Evolutionary conservation across 2,888 invertebrate genomes (phyloP).

Genomic region (Polia nebulosa): DNA sequence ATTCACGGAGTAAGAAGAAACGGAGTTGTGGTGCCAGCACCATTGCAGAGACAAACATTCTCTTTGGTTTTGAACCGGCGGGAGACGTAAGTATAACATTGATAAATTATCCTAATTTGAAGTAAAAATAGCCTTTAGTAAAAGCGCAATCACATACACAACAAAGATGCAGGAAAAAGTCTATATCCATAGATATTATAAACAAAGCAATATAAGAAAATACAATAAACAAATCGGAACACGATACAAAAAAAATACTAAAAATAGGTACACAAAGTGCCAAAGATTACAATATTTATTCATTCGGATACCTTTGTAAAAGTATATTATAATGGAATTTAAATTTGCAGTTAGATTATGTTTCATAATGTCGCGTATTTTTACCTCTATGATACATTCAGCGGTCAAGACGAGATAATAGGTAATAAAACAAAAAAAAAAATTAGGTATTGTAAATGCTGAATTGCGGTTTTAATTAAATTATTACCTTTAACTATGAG

Average conservation of each 20-base stretch:
- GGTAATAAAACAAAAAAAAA: neutral
- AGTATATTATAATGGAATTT: conserved; percentile 48
- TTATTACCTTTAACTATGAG: neutral
- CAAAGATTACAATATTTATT: conserved; percentile 36
- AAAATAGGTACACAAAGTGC: conserved; percentile 34
- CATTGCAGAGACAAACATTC: conserved; percentile 10
- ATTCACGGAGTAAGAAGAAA: too few relatives aligned
- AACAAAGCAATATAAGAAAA: conserved; percentile 40
- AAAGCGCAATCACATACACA: conserved; percentile 65
- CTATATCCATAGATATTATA: conserved; percentile 44
- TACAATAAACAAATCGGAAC: conserved; percentile 37
- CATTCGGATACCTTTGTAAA: conserved; percentile 42
- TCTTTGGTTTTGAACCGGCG: conserved; percentile 39
- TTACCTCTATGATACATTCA: conserved; percentile 21
- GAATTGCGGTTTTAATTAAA: neutral
- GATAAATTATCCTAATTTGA: conserved; percentile 28
- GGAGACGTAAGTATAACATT: conserved; percentile 9
- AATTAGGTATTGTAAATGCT: neutral
- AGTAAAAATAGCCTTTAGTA: conserved; percentile 57
- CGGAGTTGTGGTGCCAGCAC: conserved; percentile 25
- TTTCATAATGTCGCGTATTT: conserved; percentile 39
- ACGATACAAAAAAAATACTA: conserved; percentile 36
- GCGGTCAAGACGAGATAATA: neutral
- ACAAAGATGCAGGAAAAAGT: conserved; percentile 43
- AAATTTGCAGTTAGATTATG: conserved; percentile 41